Percentiles rank a stretch among this genome's conserved stretches.
Evolutionary conservation across 2,888 invertebrate genomes (phyloP).

Genomic region (Sylvicola fuscatus): DNA sequence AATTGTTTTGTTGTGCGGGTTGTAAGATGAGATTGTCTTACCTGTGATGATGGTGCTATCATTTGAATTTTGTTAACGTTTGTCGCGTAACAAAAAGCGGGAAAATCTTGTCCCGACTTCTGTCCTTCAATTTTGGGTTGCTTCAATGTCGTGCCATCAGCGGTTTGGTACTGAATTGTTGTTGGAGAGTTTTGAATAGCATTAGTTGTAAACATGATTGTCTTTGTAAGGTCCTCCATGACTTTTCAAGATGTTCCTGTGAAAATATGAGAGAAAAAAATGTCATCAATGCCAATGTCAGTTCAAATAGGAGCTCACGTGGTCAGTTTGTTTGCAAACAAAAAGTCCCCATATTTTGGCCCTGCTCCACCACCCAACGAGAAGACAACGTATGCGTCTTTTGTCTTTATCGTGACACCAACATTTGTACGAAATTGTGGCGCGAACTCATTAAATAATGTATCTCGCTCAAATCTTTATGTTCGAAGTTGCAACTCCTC

Average conservation of each 20-base stretch:
- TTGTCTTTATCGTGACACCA: no score
- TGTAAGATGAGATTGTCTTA: constrained; percentile 1
- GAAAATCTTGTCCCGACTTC: constrained; percentile 34
- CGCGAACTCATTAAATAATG: no score
- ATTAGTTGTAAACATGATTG: constrained; percentile 38
- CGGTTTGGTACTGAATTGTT: constrained; percentile 44
- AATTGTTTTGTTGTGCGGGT: constrained; percentile 10
- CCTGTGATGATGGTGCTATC: constrained; percentile 28
- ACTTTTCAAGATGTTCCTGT: constrained; percentile 7
- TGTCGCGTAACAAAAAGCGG: constrained; percentile 48
- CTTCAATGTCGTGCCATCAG: constrained; percentile 36
- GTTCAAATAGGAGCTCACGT: no score
- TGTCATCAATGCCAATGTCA: no score
- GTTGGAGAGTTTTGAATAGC: constrained; percentile 38
- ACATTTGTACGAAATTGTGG: no score
- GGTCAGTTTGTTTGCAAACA: no score
- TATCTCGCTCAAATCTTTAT: no score
- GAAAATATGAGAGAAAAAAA: no score
- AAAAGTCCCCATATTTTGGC: no score
- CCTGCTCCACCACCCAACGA: no score
- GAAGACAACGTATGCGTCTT: no score
- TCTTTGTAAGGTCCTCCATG: constrained; percentile 23
- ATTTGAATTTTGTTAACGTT: constrained; percentile 49
- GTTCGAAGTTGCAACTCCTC: no score
- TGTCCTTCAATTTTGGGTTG: constrained; percentile 38